Evolutionary conservation across 2,888 invertebrate species (phyloP).

Genomic region (Hypomecis punctinalis): DNA sequence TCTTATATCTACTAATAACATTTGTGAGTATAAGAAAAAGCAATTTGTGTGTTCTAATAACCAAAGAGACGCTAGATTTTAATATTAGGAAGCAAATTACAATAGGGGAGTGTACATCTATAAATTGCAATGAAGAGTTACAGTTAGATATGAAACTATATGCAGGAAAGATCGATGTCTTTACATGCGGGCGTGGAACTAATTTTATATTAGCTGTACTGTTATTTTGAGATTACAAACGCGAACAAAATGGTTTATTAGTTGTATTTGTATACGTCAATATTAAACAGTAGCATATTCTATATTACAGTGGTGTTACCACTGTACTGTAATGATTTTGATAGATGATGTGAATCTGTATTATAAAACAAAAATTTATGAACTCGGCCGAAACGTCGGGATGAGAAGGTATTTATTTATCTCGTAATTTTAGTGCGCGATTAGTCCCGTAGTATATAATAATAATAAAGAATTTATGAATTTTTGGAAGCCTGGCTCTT

Average conservation of each 20-base stretch:
- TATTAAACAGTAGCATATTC: background rate
- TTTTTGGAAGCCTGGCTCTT: no score
- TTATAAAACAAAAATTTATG: no score
- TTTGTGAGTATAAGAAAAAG: background rate
- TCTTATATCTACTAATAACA: no score
- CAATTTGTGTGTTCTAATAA: conserved; percentile 1
- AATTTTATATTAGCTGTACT: conserved; percentile 50
- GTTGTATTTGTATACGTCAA: conserved; percentile 3
- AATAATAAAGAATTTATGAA: no score
- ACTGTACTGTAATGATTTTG: no score
- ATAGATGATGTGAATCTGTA: no score
- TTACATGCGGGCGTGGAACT: conserved; percentile 64
- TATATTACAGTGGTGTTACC: background rate
- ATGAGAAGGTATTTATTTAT: no score
- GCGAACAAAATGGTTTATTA: conserved; percentile 20
- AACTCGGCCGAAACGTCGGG: no score
- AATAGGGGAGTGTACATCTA: conserved; percentile 42
- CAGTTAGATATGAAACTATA: conserved; percentile 52
- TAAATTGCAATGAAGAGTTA: conserved; percentile 46
- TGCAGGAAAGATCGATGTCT: conserved; percentile 61
- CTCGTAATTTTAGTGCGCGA: no score
- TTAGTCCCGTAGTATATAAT: no score
- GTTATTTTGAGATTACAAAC: conserved; percentile 29
- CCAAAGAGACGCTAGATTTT: conserved; percentile 6
- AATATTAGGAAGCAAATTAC: conserved; percentile 40